A percentile compares a stretch with the other conserved stretches of the same genome.
phyloP scores from a whole-genome alignment of 2,888 invertebrate species.

The Eristalinus aeneus region DNA sequence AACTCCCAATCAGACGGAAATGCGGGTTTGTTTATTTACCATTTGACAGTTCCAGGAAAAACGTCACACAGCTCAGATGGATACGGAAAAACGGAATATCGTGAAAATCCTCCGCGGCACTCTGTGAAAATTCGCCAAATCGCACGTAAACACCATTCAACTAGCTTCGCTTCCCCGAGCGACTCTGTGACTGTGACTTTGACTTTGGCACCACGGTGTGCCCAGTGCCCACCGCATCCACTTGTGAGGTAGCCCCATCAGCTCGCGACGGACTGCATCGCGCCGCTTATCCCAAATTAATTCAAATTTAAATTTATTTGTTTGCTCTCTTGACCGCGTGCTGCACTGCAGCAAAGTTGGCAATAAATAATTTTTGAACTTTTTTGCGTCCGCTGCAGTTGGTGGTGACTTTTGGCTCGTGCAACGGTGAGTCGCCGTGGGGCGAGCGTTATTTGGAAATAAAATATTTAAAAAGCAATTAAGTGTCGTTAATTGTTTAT shows the following conservation, averaged over 20 bases:
- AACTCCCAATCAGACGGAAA: conserved; percentile 64
- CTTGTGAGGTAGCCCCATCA: neutral
- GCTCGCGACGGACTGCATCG: neutral
- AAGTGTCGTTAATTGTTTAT: conserved; percentile 57
- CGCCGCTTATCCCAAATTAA: neutral
- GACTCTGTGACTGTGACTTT: neutral
- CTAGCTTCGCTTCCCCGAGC: neutral
- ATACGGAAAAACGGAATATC: conserved; percentile 72
- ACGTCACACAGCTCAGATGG: conserved; percentile 78
- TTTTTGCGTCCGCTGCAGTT: neutral
- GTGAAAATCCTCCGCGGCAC: conserved; percentile 65
- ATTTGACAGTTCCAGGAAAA: conserved; percentile 79
- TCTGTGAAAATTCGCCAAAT: conserved; percentile 49
- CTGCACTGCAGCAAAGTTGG: neutral
- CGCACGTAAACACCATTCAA: conserved; percentile 30
- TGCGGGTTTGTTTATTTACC: conserved; percentile 76
- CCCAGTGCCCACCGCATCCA: neutral
- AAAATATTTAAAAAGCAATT: conserved; percentile 69
- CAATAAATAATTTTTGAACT: neutral
- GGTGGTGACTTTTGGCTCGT: neutral
- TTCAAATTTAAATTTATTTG: conserved; percentile 36
- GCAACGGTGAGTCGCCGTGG: neutral
- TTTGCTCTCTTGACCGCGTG: neutral
- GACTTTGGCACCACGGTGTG: neutral
- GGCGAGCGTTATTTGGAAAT: conserved; percentile 11